Evolutionary conservation across 2,888 invertebrate species (phyloP).

Genomic region (Cryptus armator): DNA sequence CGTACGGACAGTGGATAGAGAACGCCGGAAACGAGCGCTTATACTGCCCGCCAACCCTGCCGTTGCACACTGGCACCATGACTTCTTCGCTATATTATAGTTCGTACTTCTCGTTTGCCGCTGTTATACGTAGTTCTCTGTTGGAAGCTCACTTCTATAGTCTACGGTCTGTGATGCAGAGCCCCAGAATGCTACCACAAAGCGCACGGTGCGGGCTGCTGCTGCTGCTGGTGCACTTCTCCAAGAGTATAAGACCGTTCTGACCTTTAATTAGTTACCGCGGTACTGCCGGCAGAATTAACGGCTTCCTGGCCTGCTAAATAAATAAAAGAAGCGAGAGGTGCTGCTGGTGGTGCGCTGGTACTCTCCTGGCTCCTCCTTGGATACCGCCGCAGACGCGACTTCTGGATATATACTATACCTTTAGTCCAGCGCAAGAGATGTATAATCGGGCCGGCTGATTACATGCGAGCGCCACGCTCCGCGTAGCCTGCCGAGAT

Average conservation of each 20-base stretch:
- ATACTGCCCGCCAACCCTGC: constrained; percentile 40
- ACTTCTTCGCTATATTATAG: constrained; percentile 40
- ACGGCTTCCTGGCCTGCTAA: constrained; percentile 83
- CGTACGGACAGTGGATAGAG: constrained; percentile 11
- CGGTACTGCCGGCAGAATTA: constrained; percentile 79
- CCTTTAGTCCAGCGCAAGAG: constrained; percentile 39
- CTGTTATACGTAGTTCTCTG: constrained; percentile 36
- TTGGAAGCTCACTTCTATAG: constrained; percentile 17
- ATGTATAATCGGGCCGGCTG: constrained; percentile 75
- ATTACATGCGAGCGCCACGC: constrained; percentile 75
- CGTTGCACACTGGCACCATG: constrained; percentile 1
- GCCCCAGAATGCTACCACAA: constrained; percentile 68
- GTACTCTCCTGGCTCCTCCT: constrained; percentile 33
- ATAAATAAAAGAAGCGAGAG: constrained; percentile 80
- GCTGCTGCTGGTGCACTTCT: constrained; percentile 60
- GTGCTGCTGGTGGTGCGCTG: constrained; percentile 42
- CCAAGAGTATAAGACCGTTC: constrained; percentile 64
- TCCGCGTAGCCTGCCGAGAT: constrained; percentile 34
- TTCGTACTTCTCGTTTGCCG: constrained; percentile 42
- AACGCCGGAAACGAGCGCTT: constrained; percentile 80
- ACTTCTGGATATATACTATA: constrained; percentile 45
- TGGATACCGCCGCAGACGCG: constrained; percentile 46
- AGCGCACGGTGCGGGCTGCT: constrained; percentile 41
- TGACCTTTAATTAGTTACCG: constrained; percentile 84
- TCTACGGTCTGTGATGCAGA: constrained; percentile 71